Evolutionary conservation across 2,888 invertebrate genomes (phyloP).

Genomic region (Altica lythri): DNA sequence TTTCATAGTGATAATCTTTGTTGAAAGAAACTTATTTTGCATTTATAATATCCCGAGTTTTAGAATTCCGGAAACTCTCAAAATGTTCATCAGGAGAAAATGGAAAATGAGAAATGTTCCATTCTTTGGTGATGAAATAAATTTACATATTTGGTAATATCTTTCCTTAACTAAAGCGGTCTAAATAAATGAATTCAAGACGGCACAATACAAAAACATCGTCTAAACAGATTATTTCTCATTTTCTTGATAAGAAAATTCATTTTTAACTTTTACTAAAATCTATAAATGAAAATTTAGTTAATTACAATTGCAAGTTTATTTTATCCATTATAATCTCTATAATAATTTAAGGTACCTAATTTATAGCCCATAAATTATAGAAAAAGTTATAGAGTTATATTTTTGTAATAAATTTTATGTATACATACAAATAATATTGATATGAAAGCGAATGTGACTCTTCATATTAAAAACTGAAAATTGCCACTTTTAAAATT

Average conservation of each 20-base stretch:
- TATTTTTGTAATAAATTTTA: no score
- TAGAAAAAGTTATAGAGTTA: no score
- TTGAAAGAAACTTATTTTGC: conserved; percentile 10
- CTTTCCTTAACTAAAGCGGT: conserved; percentile 10
- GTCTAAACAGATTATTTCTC: neutral
- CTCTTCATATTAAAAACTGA: no score
- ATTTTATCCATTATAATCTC: no score
- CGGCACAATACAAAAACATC: conserved; percentile 13
- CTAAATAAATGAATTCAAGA: conserved; percentile 24
- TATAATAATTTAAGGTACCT: no score
- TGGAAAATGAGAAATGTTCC: conserved; percentile 24
- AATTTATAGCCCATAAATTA: no score
- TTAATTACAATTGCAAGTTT: no score
- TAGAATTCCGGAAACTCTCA: conserved; percentile 14
- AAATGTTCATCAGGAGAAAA: conserved; percentile 24
- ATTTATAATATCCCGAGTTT: conserved; percentile 13
- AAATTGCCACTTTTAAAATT: no score
- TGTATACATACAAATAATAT: no score
- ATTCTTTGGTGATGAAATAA: conserved; percentile 27
- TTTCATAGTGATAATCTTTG: conserved; percentile 1
- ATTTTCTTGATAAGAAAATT: neutral
- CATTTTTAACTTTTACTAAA: neutral
- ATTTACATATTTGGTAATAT: conserved; percentile 30
- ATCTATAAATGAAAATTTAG: no score
- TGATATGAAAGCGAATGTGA: no score